Percentiles rank a stretch among this genome's conserved stretches.
Conservation (phyloP, 1,140 invertebrate species). For the Drosophila pseudoananassae region DNA sequence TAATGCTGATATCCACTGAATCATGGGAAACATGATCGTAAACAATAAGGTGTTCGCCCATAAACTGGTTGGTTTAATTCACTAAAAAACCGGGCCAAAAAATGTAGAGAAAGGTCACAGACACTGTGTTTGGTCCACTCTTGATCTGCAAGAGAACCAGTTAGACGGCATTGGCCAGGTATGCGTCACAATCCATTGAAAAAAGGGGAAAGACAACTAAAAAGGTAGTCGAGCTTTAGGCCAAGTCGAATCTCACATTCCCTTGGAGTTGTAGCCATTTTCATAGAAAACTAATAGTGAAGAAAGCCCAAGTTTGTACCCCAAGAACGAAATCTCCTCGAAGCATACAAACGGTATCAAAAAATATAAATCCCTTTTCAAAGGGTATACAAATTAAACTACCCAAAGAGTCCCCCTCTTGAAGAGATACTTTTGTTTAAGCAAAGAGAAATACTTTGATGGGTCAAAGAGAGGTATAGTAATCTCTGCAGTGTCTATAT, state of each 20-base stretch:
- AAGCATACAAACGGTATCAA: too few relatives aligned
- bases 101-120: constrained; percentile 45
- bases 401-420: constrained; percentile 3
- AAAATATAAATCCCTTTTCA: background rate
- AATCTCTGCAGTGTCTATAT: constrained; percentile 2
- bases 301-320: background rate
- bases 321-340: background rate
- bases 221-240: background rate
- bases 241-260: background rate
- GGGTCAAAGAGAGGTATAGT: constrained; percentile 6
- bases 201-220: background rate
- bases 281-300: background rate
- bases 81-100: constrained; percentile 37
- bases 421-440: constrained; percentile 7
- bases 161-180: constrained; percentile 35
- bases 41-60: constrained; percentile 17
- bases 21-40: constrained; percentile 38
- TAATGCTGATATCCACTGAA: constrained; percentile 36
- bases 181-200: constrained; percentile 17
- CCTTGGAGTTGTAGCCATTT: background rate
- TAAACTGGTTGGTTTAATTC: constrained; percentile 43
- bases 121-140: constrained; percentile 19
- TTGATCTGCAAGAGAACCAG: constrained; percentile 37
- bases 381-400: background rate
- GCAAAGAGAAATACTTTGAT: constrained; percentile 5